phyloP scores from a whole-genome alignment of 2,113 vertebrate species.

The Periophthalmus modestus region DNA sequence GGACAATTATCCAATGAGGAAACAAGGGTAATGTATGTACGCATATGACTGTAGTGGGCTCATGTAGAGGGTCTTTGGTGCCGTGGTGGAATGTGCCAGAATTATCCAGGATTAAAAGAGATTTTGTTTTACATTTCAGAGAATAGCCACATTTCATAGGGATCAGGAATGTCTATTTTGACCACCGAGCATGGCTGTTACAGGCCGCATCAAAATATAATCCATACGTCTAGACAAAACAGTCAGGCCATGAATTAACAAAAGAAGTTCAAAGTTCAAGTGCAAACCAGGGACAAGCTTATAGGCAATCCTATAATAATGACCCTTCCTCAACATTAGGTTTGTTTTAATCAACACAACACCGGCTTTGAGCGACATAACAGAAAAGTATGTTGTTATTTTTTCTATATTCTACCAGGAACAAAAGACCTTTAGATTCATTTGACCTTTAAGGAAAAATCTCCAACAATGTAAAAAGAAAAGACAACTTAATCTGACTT shows the following conservation, averaged over 20 bases:
- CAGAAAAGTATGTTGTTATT: background rate
- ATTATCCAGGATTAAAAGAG: background rate
- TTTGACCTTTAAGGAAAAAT: background rate
- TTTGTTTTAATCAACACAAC: background rate
- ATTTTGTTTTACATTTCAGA: background rate
- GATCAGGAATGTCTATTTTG: constrained; percentile 2
- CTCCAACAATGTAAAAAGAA: background rate
- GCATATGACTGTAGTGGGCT: background rate
- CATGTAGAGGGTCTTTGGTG: background rate
- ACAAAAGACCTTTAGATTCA: background rate
- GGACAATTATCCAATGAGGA: background rate
- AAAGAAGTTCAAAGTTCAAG: background rate
- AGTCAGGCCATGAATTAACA: background rate
- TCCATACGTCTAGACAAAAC: constrained; percentile 1
- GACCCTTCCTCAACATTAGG: background rate
- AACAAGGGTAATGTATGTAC: background rate
- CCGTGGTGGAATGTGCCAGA: background rate
- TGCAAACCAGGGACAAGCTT: background rate
- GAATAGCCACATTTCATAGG: background rate
- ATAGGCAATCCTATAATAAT: background rate
- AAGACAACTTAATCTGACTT: too few species aligned
- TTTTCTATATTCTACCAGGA: background rate
- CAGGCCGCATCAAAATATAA: background rate
- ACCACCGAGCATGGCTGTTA: background rate
- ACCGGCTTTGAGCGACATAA: background rate